phyloP scores from a whole-genome alignment of 2,797 vertebrate genomes.

The Sebastes steindachneri region DNA sequence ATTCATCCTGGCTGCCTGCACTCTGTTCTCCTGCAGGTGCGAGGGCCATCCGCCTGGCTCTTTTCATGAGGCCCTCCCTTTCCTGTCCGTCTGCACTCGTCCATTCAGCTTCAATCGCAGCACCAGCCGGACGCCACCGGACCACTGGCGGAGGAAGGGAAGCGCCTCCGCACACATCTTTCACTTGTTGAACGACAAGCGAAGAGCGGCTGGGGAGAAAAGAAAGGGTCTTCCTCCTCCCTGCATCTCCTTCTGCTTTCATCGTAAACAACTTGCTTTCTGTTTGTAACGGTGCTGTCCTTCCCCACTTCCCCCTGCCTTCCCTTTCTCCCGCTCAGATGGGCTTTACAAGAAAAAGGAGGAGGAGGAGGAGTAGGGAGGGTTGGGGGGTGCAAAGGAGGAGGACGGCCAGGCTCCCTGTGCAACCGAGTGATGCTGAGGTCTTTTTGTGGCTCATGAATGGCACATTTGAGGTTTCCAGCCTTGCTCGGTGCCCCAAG shows the following conservation, averaged over 20 bases:
- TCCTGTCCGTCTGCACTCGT: constrained; percentile 90
- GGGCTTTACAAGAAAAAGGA: constrained; percentile 53
- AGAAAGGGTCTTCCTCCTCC: constrained; percentile 77
- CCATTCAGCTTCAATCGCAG: constrained; percentile 87
- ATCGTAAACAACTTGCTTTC: constrained; percentile 81
- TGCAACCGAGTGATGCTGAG: constrained; percentile 54
- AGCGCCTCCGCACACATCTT: constrained; percentile 88
- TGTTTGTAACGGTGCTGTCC: constrained; percentile 74
- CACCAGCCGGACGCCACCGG: constrained; percentile 89
- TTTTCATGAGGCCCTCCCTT: constrained; percentile 87
- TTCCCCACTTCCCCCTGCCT: constrained; percentile 60
- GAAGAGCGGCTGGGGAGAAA: constrained; percentile 61
- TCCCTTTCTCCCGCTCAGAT: constrained; percentile 65
- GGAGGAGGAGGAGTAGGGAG: background rate
- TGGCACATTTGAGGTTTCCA: constrained; percentile 75
- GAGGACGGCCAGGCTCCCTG: constrained; percentile 52
- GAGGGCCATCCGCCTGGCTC: constrained; percentile 88
- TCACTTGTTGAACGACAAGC: constrained; percentile 66
- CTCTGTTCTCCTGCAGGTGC: constrained; percentile 85
- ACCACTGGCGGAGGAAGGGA: constrained; percentile 85
- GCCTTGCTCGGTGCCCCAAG: constrained; percentile 65
- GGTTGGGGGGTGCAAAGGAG: constrained; percentile 23
- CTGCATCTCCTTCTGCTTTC: constrained; percentile 78
- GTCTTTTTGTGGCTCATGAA: constrained; percentile 73
- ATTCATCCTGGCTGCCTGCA: constrained; percentile 83